Percentiles rank a stretch among this genome's conserved stretches.
These are phyloP conservation scores for Marmota flaviventris DNA, from an alignment of 2,113 vertebrate genomes.

Conservation along the genomic window DNA sequence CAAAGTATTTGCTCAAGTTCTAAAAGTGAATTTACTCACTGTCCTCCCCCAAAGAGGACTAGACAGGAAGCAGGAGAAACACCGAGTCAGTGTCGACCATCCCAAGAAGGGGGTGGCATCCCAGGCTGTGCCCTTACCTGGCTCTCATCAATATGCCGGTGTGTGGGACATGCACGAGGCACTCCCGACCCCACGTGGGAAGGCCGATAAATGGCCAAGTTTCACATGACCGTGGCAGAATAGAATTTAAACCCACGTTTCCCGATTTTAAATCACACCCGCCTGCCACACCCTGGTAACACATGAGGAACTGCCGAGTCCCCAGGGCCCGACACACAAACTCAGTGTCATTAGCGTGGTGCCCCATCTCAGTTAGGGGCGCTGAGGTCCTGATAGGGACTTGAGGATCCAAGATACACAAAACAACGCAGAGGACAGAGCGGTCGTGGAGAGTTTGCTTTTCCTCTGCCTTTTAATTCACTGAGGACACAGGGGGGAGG, in stretches of 20 bases:
- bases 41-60: not conserved
- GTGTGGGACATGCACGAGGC: fast-evolving
- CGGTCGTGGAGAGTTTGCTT: not conserved
- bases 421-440: not conserved
- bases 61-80: not conserved
- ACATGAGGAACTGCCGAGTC: fast-evolving
- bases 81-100: fast-evolving
- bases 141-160: fast-evolving
- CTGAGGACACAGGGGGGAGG: not conserved
- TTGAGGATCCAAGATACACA: not conserved
- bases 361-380: not conserved
- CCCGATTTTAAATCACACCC: not conserved
- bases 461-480: not conserved
- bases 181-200: not conserved
- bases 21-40: not conserved
- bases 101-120: too few species aligned
- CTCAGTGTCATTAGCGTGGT: not conserved
- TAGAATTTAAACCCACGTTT: not conserved
- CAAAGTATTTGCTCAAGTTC: not conserved
- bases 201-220: not conserved
- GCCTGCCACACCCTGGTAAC: not conserved
- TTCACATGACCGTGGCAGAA: not conserved
- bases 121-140: fast-evolving
- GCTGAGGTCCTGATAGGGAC: not conserved
- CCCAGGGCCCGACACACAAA: not conserved